Percentiles rank a stretch among this genome's conserved stretches.
These are phyloP conservation scores for Acipenser ruthenus DNA, from an alignment of 2,797 vertebrate genomes.

Conservation along the genomic window DNA sequence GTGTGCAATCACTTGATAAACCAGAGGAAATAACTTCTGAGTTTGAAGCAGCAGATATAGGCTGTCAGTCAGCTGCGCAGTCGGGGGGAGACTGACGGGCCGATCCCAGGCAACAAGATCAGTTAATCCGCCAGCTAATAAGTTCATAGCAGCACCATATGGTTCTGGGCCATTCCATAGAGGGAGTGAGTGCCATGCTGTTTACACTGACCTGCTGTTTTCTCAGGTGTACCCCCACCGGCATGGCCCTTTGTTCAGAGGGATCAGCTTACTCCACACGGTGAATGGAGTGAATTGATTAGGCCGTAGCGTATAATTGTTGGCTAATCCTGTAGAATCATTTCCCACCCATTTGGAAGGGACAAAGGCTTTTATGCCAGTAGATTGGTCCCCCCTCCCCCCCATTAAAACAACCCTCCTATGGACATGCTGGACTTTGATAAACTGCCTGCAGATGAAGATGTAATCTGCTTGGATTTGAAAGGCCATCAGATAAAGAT, in stretches of 20 bases:
- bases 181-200: slow-evolving; percentile 79
- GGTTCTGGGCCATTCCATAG: slow-evolving; percentile 73
- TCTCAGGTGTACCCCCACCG: slow-evolving; percentile 85
- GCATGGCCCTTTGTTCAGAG: slow-evolving; percentile 74
- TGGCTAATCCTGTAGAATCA: slow-evolving; percentile 85
- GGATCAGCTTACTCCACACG: slow-evolving; percentile 89
- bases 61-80: slow-evolving; percentile 79
- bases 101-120: slow-evolving; percentile 70
- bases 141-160: slow-evolving; percentile 96
- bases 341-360: slow-evolving; percentile 79
- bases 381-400: slow-evolving; percentile 37
- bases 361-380: slow-evolving; percentile 65
- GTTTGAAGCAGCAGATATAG: slow-evolving; percentile 61
- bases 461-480: slow-evolving; percentile 26
- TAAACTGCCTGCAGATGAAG: slow-evolving; percentile 53
- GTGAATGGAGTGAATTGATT: slow-evolving; percentile 92
- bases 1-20: slow-evolving; percentile 49
- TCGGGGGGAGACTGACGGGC: slow-evolving; percentile 51
- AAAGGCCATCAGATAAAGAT: slow-evolving; percentile 12
- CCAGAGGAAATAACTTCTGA: slow-evolving; percentile 65
- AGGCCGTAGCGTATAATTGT: slow-evolving; percentile 84
- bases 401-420: slow-evolving; percentile 37
- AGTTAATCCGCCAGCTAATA: slow-evolving; percentile 92
- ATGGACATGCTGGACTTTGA: slow-evolving; percentile 51
- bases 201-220: slow-evolving; percentile 87